Evolutionary conservation across 2,888 invertebrate genomes (phyloP), one percentile per base, ranked within the genome.

Genomic region (Baccha elongata): DNA sequence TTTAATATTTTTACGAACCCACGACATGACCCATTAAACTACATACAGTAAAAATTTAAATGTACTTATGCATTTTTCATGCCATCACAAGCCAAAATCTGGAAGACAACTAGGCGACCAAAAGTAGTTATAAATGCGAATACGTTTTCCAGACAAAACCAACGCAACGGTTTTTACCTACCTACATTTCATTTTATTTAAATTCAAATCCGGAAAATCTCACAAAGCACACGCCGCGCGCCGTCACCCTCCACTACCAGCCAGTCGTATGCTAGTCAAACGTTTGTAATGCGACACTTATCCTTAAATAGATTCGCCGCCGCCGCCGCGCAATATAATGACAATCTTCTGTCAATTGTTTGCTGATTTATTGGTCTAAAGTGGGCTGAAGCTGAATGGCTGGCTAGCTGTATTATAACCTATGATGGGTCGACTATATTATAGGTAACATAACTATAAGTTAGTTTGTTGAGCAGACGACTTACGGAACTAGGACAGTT

Each of bases 311-410:
- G 75, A 71, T 60, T 60, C 44, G 44, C 19, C 55, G 8, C n/a
- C 13, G 21, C 46, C n/a, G n/a, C n/a, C 53, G 29, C 40, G 50
- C 71, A 60, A 76, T 71, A 81, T 72, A 60, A 23, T 58, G 71
- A 81, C 81, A 72, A 81, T 76, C 81, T 76, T 53, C 52, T 76
- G 81, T 81, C 81, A 81, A 81, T 81, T 71, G 81, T 48, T 76
- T 53, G 52, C 60, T 81, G 72, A 76, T 80, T 80, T 80, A 80
- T 80, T 69, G 69, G 44, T 23, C 46, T 15, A 19, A 65, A 52
- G 81, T 81, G 60, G 76, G 76, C 62, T 67, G 75, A 53, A 35
- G 52, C 32, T 32, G 13, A 7, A 7, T n/a, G 11, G n/a, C n/a
- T 11, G 5, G 32, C 7, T n/a, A 5, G n/a, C n/a, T 19, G 11